phyloP scores from a whole-genome alignment of 2,888 invertebrate species.

The Rapana venosa region DNA sequence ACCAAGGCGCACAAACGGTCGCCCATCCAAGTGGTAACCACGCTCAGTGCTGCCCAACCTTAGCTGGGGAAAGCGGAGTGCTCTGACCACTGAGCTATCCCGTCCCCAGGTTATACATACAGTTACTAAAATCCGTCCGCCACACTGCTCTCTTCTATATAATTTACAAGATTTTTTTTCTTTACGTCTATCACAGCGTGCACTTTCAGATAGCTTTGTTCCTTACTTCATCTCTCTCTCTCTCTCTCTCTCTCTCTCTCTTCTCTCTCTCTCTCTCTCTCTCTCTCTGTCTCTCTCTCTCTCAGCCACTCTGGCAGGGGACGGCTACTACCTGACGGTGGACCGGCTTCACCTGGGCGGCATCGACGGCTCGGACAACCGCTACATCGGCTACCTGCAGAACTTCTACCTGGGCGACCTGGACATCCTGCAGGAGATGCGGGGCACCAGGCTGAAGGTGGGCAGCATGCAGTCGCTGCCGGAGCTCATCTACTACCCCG shows the following conservation, averaged over 20 bases:
- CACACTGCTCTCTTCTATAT: too few species aligned
- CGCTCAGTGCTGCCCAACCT: too few species aligned
- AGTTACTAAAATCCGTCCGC: too few species aligned
- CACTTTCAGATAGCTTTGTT: too few species aligned
- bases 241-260: conserved; percentile 10
- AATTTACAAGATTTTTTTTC: too few species aligned
- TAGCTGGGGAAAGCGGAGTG: too few species aligned
- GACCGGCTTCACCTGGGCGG: conserved; percentile 65
- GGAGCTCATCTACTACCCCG: conserved; percentile 59
- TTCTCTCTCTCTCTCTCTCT: conserved; percentile 22
- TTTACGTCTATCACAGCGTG: too few species aligned
- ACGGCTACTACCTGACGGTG: conserved; percentile 61
- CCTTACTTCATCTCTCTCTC: neutral
- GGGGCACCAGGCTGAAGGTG: conserved; percentile 45
- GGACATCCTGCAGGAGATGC: conserved; percentile 60
- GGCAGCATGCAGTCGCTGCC: conserved; percentile 52
- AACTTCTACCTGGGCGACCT: conserved; percentile 64
- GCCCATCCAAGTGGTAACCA: too few species aligned
- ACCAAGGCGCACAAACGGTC: too few species aligned
- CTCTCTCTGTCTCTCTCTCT: neutral
- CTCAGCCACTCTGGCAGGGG: conserved; percentile 61
- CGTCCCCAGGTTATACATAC: too few species aligned
- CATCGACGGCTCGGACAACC: conserved; percentile 41
- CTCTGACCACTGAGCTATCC: too few species aligned
- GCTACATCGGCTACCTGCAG: conserved; percentile 69